phyloP scores from a whole-genome alignment of 2,888 invertebrate species.

The Cephus runcator region DNA sequence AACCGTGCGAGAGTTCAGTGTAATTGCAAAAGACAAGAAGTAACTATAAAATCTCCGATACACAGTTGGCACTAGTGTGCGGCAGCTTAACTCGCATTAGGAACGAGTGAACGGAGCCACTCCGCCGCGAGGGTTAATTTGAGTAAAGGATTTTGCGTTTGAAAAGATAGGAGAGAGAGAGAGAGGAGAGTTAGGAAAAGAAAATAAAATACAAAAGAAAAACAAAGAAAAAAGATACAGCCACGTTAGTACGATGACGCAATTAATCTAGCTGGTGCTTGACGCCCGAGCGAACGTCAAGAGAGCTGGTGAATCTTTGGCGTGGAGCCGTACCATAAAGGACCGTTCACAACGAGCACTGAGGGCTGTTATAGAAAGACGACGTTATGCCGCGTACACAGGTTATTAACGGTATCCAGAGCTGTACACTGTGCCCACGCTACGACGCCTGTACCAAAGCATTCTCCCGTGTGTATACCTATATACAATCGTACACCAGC shows the following conservation, averaged over 20 bases:
- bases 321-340: neutral
- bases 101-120: neutral
- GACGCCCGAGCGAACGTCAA: slow-evolving; percentile 14
- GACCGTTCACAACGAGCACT: neutral
- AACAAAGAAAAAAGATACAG: slow-evolving; percentile 2
- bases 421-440: neutral
- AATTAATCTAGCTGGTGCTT: slow-evolving; percentile 34
- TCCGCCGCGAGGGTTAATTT: neutral
- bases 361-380: neutral
- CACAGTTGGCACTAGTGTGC: neutral
- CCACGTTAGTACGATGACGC: slow-evolving; percentile 25
- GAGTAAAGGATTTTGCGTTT: neutral
- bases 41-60: neutral
- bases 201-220: neutral
- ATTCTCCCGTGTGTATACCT: neutral
- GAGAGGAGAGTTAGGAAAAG: slow-evolving; percentile 8
- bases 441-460: neutral
- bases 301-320: slow-evolving; percentile 8
- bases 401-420: neutral
- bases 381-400: neutral
- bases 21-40: neutral
- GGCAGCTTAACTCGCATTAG: neutral
- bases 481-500: neutral
- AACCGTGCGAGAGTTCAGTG: neutral
- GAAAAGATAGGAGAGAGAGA: neutral